These are phyloP conservation scores for Jaculus jaculus DNA, from an alignment of 2,113 vertebrate genomes.

Conservation along the genomic window DNA sequence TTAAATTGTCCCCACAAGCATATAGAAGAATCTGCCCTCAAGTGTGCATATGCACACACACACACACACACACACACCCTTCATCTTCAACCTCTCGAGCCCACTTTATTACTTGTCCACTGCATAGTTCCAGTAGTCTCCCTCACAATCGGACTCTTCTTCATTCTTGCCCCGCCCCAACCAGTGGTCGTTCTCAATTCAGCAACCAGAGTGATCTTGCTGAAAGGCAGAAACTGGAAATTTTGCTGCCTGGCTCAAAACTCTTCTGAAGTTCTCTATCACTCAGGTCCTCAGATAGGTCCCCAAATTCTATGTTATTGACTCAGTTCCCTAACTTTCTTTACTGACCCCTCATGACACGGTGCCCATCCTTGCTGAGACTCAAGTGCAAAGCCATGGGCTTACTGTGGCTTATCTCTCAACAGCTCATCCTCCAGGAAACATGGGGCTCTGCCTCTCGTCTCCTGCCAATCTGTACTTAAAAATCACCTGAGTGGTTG, in stretches of 20 bases:
- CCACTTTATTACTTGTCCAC: background rate
- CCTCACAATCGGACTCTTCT: background rate
- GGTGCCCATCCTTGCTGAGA: background rate
- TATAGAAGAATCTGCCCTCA: no score
- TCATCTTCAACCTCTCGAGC: background rate
- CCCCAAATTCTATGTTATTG: background rate
- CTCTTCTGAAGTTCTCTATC: conserved; percentile 10
- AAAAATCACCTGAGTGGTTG: background rate
- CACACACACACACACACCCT: background rate
- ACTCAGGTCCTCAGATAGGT: background rate
- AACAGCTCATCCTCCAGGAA: background rate
- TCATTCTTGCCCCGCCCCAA: background rate
- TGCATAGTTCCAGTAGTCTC: background rate
- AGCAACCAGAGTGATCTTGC: background rate
- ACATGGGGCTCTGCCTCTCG: background rate
- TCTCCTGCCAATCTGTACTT: background rate
- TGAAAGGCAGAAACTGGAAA: background rate
- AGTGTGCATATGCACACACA: background rate
- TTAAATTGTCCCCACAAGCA: background rate
- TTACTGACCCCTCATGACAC: background rate
- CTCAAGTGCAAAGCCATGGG: background rate
- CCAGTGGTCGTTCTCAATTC: background rate
- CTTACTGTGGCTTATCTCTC: background rate
- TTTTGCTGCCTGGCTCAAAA: background rate
- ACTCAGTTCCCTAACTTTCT: background rate